A percentile compares a stretch with the other conserved stretches of the same genome.
Evolutionary conservation across 2,113 vertebrate species (phyloP).

Genomic region (Neodontobutis hainanensis): DNA sequence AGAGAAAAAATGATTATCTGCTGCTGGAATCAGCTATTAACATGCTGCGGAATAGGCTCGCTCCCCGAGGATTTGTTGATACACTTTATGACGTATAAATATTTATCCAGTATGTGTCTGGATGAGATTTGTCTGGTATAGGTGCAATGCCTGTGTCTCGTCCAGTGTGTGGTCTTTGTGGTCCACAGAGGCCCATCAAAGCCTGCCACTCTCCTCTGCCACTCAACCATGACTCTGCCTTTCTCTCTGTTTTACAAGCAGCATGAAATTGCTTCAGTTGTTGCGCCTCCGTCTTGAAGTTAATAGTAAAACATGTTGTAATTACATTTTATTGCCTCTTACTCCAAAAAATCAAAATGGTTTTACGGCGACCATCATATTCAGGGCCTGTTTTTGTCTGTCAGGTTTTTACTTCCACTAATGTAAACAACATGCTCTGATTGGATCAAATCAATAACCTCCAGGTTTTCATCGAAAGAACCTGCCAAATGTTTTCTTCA

Average conservation of each 20-base stretch:
- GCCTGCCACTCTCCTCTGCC: conserved; percentile 79
- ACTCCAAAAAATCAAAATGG: conserved; percentile 66
- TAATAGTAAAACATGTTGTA: conserved; percentile 76
- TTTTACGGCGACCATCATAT: conserved; percentile 59
- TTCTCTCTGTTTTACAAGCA: conserved; percentile 70
- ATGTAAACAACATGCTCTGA: too few species aligned
- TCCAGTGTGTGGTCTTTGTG: conserved; percentile 74
- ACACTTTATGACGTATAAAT: conserved; percentile 97
- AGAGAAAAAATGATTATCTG: conserved; percentile 89
- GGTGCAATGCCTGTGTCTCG: conserved; percentile 78
- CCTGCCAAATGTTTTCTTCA: too few species aligned
- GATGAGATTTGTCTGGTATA: conserved; percentile 84
- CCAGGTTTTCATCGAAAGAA: too few species aligned
- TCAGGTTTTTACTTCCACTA: too few species aligned
- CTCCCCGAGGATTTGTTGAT: conserved; percentile 86
- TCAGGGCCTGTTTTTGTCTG: background rate
- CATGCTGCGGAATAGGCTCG: conserved; percentile 90
- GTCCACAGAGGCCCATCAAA: conserved; percentile 84
- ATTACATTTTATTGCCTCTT: conserved; percentile 77
- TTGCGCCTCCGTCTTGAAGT: conserved; percentile 69
- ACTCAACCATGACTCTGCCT: conserved; percentile 83
- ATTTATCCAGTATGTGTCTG: conserved; percentile 98
- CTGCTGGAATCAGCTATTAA: conserved; percentile 98
- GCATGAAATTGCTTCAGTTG: conserved; percentile 72
- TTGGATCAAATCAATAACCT: too few species aligned